phyloP scores from a whole-genome alignment of 2,888 invertebrate genomes.

The Brachynemurus nebulosus region DNA sequence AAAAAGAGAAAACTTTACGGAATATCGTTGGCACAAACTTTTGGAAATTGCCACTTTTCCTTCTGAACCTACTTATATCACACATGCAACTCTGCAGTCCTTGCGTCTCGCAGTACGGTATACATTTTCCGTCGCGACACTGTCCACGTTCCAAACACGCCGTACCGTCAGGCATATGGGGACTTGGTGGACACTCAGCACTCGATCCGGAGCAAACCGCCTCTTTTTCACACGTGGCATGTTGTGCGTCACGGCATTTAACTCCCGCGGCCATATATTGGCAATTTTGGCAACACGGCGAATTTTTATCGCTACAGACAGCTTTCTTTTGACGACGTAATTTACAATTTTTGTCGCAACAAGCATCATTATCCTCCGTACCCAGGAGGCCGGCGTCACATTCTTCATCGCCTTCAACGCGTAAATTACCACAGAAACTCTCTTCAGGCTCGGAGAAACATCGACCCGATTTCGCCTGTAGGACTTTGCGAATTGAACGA shows the following conservation, averaged over 20 bases:
- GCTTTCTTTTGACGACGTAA: constrained; percentile 70
- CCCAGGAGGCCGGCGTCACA: constrained; percentile 91
- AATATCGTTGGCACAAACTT: too few species aligned
- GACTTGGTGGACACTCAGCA: constrained; percentile 73
- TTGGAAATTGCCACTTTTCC: neutral
- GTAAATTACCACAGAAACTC: constrained; percentile 90
- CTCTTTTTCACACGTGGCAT: constrained; percentile 85
- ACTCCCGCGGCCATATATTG: constrained; percentile 69
- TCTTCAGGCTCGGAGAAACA: constrained; percentile 91
- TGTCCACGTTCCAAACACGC: constrained; percentile 85
- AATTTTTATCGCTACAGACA: constrained; percentile 91
- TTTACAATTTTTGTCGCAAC: constrained; percentile 88
- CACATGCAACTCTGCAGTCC: constrained; percentile 93
- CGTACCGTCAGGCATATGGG: constrained; percentile 73
- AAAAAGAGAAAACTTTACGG: too few species aligned
- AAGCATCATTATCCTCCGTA: constrained; percentile 84
- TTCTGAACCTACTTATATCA: constrained; percentile 58
- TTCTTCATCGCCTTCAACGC: constrained; percentile 92
- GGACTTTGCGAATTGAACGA: constrained; percentile 81
- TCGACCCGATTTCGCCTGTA: constrained; percentile 81
- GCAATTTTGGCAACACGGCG: constrained; percentile 88
- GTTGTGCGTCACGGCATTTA: constrained; percentile 82
- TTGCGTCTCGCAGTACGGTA: constrained; percentile 90
- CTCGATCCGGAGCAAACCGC: constrained; percentile 73
- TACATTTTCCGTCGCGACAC: constrained; percentile 80